Conservation (phyloP, 2,888 invertebrate genomes). For the Caenorhabditis uteleia region DNA sequence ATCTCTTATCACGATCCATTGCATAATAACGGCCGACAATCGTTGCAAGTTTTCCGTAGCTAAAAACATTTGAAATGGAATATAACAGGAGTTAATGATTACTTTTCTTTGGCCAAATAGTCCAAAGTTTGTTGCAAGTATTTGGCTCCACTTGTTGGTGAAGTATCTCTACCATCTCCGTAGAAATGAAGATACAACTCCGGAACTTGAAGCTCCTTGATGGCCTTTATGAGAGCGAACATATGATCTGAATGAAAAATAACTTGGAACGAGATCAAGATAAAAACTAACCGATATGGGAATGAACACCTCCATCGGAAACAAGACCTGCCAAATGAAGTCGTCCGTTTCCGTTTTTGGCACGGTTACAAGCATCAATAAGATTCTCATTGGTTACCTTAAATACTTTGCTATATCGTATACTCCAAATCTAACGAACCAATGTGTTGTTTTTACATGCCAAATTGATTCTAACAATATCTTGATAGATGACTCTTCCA, state of each 20-base stretch:
- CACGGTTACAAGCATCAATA: slow-evolving; percentile 70
- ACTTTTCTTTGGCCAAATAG: slow-evolving; percentile 53
- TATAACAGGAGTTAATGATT: not conserved
- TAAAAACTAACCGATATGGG: slow-evolving; percentile 68
- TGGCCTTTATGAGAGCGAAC: slow-evolving; percentile 70
- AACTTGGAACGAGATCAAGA: too few relatives aligned
- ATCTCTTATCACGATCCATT: slow-evolving; percentile 71
- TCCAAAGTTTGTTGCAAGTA: slow-evolving; percentile 68
- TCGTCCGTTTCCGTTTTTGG: slow-evolving; percentile 70
- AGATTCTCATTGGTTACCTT: slow-evolving; percentile 70
- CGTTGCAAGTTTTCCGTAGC: slow-evolving; percentile 70
- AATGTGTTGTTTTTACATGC: slow-evolving; percentile 64
- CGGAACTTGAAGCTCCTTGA: slow-evolving; percentile 71
- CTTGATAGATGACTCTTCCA: slow-evolving; percentile 72
- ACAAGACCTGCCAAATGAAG: slow-evolving; percentile 72
- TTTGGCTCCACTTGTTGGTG: slow-evolving; percentile 70
- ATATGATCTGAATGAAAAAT: slow-evolving; percentile 67
- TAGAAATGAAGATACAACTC: slow-evolving; percentile 71
- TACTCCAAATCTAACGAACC: slow-evolving; percentile 14
- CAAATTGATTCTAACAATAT: slow-evolving; percentile 72
- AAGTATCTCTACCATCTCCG: slow-evolving; percentile 70
- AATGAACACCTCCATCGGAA: slow-evolving; percentile 71
- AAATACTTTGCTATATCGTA: too few relatives aligned
- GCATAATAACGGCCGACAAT: slow-evolving; percentile 72
- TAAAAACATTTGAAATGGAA: not conserved